Percentiles rank a stretch among this genome's conserved stretches.
Conservation (phyloP, 1,140 invertebrate genomes). For the Aphelinus certus region DNA sequence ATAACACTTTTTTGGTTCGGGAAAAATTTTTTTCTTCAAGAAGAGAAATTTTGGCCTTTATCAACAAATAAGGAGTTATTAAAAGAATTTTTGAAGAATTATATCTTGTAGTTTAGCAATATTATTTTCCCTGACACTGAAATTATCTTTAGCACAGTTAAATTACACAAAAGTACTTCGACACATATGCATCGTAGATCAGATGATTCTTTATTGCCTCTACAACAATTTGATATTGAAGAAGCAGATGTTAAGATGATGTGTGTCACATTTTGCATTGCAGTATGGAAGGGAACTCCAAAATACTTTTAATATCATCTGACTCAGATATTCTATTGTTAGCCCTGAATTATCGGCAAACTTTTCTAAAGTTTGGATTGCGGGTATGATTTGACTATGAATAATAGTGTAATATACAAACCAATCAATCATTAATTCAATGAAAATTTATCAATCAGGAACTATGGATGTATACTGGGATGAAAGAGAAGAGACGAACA, state of each 20-base stretch:
- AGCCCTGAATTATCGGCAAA: neutral
- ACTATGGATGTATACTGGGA: too few relatives aligned
- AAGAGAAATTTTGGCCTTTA: neutral
- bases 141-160: neutral
- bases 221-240: neutral
- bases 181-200: too few relatives aligned
- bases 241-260: constrained; percentile 7
- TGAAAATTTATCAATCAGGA: too few relatives aligned
- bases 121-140: neutral
- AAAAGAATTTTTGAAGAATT: neutral
- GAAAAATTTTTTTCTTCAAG: too few relatives aligned
- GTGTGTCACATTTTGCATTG: neutral
- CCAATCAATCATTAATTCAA: too few relatives aligned
- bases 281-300: neutral
- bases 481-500: too few relatives aligned
- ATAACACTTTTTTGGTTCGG: too few relatives aligned
- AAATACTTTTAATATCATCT: neutral
- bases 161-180: neutral
- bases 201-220: neutral
- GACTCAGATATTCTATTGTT: neutral
- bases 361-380: neutral
- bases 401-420: too few relatives aligned
- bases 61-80: neutral
- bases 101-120: too few relatives aligned
- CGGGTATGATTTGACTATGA: too few relatives aligned